Percentiles rank a stretch among this genome's conserved stretches.
phyloP scores from a whole-genome alignment of 1,140 invertebrate species.

The Pseudomyrmex flavicornis region DNA sequence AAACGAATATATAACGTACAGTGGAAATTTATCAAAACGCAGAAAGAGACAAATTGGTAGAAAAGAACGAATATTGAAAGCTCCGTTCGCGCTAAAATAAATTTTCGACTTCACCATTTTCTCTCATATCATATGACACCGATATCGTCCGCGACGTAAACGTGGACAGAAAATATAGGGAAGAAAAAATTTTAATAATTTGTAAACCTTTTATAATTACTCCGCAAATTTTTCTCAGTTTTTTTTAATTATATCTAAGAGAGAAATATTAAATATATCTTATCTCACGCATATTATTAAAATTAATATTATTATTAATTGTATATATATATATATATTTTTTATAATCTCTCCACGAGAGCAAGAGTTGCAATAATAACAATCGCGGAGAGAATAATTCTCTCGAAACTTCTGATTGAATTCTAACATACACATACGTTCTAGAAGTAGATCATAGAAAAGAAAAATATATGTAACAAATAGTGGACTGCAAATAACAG shows the following conservation, averaged over 20 bases:
- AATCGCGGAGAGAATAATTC: neutral
- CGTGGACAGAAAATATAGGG: neutral
- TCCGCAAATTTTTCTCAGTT: too few relatives aligned
- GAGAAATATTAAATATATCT: neutral
- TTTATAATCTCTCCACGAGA: neutral
- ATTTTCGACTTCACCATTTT: conserved; percentile 41
- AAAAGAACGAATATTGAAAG: conserved; percentile 58
- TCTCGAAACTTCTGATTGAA: neutral
- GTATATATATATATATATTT: neutral
- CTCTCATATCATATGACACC: conserved; percentile 5
- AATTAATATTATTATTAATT: too few relatives aligned
- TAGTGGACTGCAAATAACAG: neutral
- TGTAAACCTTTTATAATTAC: neutral
- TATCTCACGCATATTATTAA: neutral
- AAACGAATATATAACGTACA: conserved; percentile 30
- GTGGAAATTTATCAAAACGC: conserved; percentile 41
- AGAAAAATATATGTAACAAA: neutral
- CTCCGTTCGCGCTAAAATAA: conserved; percentile 38
- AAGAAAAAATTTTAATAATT: neutral
- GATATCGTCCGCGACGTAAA: neutral
- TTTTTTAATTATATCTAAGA: too few relatives aligned
- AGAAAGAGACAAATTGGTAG: conserved; percentile 55
- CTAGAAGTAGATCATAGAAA: too few relatives aligned
- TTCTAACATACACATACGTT: neutral
- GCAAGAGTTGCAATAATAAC: neutral